Evolutionary conservation across 2,113 vertebrate genomes (phyloP).

Genomic region (Malurus alboscapulatus): DNA sequence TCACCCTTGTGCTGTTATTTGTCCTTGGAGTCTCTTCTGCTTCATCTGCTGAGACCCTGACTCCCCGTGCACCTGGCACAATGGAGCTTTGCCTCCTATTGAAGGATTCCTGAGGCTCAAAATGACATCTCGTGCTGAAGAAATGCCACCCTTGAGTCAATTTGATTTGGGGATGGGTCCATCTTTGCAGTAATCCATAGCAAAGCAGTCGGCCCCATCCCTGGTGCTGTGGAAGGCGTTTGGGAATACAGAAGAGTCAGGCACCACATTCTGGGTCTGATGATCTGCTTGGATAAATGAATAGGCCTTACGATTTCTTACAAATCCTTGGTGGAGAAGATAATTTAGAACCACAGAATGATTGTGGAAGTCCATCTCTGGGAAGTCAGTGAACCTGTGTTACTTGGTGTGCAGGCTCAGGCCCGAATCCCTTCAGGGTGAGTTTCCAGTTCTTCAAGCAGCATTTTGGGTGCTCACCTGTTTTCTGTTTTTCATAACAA

Average conservation of each 20-base stretch:
- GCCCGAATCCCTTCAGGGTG: neutral
- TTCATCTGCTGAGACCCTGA: neutral
- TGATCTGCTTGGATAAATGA: neutral
- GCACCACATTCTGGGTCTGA: neutral
- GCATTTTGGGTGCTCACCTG: neutral
- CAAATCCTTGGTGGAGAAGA: neutral
- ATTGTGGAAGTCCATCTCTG: neutral
- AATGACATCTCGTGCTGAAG: neutral
- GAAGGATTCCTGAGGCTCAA: neutral
- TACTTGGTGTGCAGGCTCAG: neutral
- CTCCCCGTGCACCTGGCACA: neutral
- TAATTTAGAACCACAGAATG: neutral
- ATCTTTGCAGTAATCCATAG: neutral
- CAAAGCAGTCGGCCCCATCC: neutral
- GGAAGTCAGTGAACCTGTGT: neutral
- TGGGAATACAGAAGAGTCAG: neutral
- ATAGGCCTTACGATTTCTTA: neutral
- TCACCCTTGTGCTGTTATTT: neutral
- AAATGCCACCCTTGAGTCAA: neutral
- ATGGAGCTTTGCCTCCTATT: neutral
- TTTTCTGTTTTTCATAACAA: neutral
- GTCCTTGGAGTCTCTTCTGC: neutral
- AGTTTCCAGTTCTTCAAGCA: neutral
- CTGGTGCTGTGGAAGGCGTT: neutral
- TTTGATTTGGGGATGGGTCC: neutral